A percentile compares a stretch with the other conserved stretches of the same genome.
phyloP scores from a whole-genome alignment of 2,888 invertebrate genomes.

The Holacanthella duospinosa region DNA sequence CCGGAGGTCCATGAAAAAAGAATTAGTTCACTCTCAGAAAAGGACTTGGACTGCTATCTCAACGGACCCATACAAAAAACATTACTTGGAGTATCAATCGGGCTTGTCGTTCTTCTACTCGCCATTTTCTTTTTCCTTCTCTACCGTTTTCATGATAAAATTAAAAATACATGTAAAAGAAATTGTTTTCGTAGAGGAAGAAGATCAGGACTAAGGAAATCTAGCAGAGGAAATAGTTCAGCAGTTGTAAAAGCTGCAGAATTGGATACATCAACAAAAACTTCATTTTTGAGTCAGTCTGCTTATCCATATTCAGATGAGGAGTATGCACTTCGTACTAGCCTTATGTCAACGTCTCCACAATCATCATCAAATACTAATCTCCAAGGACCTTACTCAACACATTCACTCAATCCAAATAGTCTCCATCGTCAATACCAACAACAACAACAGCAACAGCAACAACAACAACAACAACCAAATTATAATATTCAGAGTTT shows the following conservation, averaged over 20 bases:
- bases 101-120: slow-evolving; percentile 59
- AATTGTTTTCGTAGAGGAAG: slow-evolving; percentile 25
- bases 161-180: slow-evolving; percentile 63
- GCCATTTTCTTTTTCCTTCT: slow-evolving; percentile 61
- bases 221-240: not conserved
- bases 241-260: slow-evolving; percentile 7
- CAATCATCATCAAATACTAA: not conserved
- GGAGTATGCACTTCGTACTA: slow-evolving; percentile 32
- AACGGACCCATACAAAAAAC: slow-evolving; percentile 66
- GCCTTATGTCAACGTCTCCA: slow-evolving; percentile 24
- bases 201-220: not conserved
- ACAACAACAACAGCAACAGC: slow-evolving; percentile 18
- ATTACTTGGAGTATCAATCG: slow-evolving; percentile 63
- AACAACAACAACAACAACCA: slow-evolving; percentile 20
- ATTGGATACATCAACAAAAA: slow-evolving; percentile 30
- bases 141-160: slow-evolving; percentile 67
- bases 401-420: slow-evolving; percentile 15
- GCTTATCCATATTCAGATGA: slow-evolving; percentile 34
- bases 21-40: slow-evolving; percentile 57
- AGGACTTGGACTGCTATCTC: slow-evolving; percentile 69
- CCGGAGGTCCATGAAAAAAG: slow-evolving; percentile 52
- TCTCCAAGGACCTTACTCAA: slow-evolving; percentile 7
- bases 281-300: slow-evolving; percentile 34
- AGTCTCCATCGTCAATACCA: slow-evolving; percentile 9
- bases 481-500: slow-evolving; percentile 17